These are phyloP conservation scores for Spermophilus dauricus DNA, from an alignment of 2,113 vertebrate species.

Conservation along the genomic window DNA sequence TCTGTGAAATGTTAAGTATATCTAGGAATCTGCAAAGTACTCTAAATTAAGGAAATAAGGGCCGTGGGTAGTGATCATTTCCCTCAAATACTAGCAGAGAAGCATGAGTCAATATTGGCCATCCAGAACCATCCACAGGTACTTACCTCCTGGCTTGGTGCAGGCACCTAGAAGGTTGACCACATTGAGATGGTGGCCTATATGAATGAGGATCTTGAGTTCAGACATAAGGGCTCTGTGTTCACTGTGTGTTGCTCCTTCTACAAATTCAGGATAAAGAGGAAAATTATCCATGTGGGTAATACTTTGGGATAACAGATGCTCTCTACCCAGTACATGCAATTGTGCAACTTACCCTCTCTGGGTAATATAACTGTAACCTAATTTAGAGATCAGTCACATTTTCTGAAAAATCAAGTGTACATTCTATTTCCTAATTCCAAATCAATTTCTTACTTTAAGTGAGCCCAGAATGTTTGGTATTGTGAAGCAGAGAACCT, in stretches of 20 bases:
- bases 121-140: neutral
- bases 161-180: conserved; percentile 99
- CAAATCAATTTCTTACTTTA: conserved; percentile 15
- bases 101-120: neutral
- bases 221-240: conserved; percentile 98
- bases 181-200: conserved; percentile 98
- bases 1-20: neutral
- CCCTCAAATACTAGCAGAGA: neutral
- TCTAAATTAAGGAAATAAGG: neutral
- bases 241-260: conserved; percentile 97
- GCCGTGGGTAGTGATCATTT: neutral
- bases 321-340: neutral
- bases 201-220: conserved; percentile 99
- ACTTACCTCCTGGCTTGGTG: conserved; percentile 96
- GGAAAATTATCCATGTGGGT: neutral
- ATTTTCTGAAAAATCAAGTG: neutral
- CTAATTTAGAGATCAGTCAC: neutral
- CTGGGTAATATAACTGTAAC: neutral
- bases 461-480: neutral
- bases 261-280: conserved; percentile 86
- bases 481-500: neutral
- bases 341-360: neutral
- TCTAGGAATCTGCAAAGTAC: neutral
- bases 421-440: conserved; percentile 28
- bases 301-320: fast-evolving